Evolutionary conservation across 2,888 invertebrate species (phyloP), one percentile per base, ranked within the genome.

Genomic region (Tenthredo mesomela): DNA sequence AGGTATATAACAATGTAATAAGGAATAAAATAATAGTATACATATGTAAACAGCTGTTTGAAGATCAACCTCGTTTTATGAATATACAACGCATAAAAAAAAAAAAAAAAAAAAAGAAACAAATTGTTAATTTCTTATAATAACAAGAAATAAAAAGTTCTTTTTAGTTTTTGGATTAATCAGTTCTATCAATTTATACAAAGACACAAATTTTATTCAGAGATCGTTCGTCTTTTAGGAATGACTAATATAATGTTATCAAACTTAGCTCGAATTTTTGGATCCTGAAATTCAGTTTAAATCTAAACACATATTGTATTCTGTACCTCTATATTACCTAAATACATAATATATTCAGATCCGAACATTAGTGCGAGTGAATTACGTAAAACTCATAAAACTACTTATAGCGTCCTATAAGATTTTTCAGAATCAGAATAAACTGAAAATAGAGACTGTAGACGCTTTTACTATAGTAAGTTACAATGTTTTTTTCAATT

Each of bases 211-310:
- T 70, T 70, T 73, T 40, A 73, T 73, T 21, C 18, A 37, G 43
- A 73, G 43, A 43, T 43, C 1, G 33, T 73, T 29, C 40, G 71
- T 73, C 71, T 12, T n/a, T 15, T 25, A 43, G 71, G 71, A 73
- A 73, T 73, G 71, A 73, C 71, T 73, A 73, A 43, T 37, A 15
- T 18, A 33, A 67, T 21, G n/a, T 71, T 71, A 12, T 43, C 21
- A 73, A 73, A 43, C 43, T 43, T 43, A 7, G 33, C 18, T 67
- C 12, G 18, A 33, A 67, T 33, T 67, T 67, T 67, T 12, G 33
- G 33, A 67, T 33, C 33, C 33, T 12, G 33, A 67, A 67, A 25
- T 33, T 67, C 18, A 33, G 33, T 67, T 25, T 67, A 5, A 29
- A 67, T 33, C 5, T 1, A 15, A 33, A 33, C 33, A 4, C 29